Conservation (phyloP, 2,113 vertebrate species). For the Oreochromis aureus region DNA sequence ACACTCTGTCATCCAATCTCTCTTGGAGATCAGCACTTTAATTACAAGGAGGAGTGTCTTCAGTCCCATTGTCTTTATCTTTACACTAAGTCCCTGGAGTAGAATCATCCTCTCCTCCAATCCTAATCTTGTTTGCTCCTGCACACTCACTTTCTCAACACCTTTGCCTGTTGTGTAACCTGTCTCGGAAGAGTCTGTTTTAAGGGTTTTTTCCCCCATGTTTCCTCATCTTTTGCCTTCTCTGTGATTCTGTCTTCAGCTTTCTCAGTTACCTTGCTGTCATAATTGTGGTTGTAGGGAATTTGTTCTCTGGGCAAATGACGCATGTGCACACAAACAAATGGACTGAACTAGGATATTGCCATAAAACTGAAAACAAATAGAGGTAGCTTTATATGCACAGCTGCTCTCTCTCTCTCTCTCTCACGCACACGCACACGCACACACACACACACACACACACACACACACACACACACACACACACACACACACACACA, state of each 20-base stretch:
- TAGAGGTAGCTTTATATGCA: background rate
- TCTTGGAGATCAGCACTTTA: slow-evolving; percentile 23
- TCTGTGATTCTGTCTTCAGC: background rate
- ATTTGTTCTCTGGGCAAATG: background rate
- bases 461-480: background rate
- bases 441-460: no score
- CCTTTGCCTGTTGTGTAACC: background rate
- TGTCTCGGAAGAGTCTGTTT: background rate
- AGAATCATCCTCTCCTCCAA: slow-evolving; percentile 41
- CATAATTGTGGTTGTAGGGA: background rate
- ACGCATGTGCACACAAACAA: background rate
- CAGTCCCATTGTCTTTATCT: slow-evolving; percentile 13
- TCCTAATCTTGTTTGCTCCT: slow-evolving; percentile 57
- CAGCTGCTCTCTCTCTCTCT: background rate
- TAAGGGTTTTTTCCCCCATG: fast-evolving
- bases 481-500: background rate
- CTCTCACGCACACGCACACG: background rate
- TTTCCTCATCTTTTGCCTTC: background rate
- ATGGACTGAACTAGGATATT: background rate
- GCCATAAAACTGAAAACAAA: background rate
- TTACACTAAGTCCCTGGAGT: slow-evolving; percentile 23
- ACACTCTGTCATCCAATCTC: background rate
- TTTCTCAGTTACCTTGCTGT: background rate
- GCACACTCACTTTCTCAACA: background rate
- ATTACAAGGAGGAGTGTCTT: slow-evolving; percentile 46